Percentiles rank a stretch among this genome's conserved stretches.
Evolutionary conservation across 2,113 vertebrate genomes (phyloP).

Genomic region (Puntigrus tetrazona): DNA sequence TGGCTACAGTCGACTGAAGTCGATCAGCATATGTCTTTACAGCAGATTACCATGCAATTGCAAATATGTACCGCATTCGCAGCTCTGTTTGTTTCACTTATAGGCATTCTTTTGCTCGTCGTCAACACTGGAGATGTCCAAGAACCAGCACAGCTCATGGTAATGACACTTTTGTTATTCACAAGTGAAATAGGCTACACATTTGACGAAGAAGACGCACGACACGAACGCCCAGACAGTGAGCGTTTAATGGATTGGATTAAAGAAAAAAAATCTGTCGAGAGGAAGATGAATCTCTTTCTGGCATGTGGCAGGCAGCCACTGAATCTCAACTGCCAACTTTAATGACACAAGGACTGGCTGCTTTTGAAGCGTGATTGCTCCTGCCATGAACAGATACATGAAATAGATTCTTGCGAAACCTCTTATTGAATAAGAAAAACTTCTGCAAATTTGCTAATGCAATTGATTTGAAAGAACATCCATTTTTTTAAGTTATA

Average conservation of each 20-base stretch:
- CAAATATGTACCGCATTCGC: slow-evolving; percentile 55
- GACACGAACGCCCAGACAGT: no score
- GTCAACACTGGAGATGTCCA: slow-evolving; percentile 70
- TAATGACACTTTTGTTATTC: slow-evolving; percentile 55
- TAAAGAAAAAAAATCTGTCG: background rate
- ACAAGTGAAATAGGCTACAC: background rate
- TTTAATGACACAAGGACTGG: background rate
- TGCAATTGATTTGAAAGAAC: background rate
- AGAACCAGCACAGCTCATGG: slow-evolving; percentile 77
- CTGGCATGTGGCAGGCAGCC: background rate
- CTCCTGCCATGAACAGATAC: background rate
- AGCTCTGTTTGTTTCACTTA: slow-evolving; percentile 70
- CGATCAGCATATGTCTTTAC: slow-evolving; percentile 7
- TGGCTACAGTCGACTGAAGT: background rate
- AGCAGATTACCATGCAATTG: slow-evolving; percentile 6
- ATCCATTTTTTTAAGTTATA: background rate
- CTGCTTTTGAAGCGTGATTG: background rate
- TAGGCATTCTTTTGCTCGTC: slow-evolving; percentile 80
- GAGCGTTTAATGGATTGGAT: background rate
- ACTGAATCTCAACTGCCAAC: background rate
- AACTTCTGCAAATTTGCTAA: no score
- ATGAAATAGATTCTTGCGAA: background rate
- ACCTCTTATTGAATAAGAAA: background rate
- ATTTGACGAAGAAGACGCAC: background rate
- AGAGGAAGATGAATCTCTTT: background rate